phyloP scores from a whole-genome alignment of 2,888 invertebrate genomes.

The Euclidia mi region DNA sequence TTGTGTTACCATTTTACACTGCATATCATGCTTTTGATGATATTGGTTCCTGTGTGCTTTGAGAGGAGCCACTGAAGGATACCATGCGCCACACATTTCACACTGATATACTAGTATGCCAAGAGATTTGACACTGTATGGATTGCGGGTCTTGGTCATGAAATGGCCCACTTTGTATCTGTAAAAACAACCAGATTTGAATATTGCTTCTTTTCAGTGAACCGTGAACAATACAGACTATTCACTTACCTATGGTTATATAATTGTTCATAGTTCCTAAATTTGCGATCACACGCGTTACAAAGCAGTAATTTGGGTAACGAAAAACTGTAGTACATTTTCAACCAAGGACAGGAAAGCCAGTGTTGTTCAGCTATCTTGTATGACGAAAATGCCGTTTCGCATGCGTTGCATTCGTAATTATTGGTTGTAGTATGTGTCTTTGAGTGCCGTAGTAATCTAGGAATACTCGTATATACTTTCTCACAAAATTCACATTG shows the following conservation, averaged over 20 bases:
- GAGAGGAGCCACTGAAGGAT: conserved; percentile 68
- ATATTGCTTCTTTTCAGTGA: no score
- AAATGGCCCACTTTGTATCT: conserved; percentile 85
- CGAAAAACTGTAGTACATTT: conserved; percentile 77
- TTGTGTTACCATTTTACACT: conserved; percentile 59
- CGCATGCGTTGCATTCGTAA: conserved; percentile 91
- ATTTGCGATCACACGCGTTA: conserved; percentile 85
- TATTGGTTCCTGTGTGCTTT: conserved; percentile 75
- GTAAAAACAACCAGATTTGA: conserved; percentile 43
- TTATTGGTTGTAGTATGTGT: conserved; percentile 91
- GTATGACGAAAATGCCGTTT: conserved; percentile 75
- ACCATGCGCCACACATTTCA: conserved; percentile 80
- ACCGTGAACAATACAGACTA: background rate
- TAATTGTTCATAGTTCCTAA: conserved; percentile 84
- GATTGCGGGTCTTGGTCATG: conserved; percentile 70
- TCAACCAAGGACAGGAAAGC: conserved; percentile 79
- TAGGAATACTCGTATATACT: conserved; percentile 84
- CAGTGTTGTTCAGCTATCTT: conserved; percentile 83
- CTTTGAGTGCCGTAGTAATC: conserved; percentile 80
- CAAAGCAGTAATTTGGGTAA: conserved; percentile 83
- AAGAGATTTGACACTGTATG: conserved; percentile 54
- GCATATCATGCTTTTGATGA: conserved; percentile 71
- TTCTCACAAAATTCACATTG: conserved; percentile 88
- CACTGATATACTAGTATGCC: conserved; percentile 80
- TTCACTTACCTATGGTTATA: conserved; percentile 82